These are phyloP conservation scores for Drosophila subobscura DNA, from an alignment of 1,140 invertebrate genomes.

Conservation along the genomic window DNA sequence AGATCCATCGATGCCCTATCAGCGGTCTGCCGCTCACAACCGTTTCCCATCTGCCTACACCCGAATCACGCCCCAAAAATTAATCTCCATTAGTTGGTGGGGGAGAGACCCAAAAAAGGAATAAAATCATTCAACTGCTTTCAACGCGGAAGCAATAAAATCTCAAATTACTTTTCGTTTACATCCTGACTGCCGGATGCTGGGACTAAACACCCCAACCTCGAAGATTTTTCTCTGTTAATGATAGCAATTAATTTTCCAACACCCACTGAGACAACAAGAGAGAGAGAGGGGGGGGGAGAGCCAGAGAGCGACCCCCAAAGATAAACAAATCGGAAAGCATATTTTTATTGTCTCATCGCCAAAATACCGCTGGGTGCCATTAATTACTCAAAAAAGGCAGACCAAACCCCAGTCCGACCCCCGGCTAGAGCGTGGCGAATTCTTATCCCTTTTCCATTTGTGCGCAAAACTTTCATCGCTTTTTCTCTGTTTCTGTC, in stretches of 20 bases:
- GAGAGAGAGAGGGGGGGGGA: background rate
- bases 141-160: slow-evolving; percentile 81
- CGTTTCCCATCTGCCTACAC: slow-evolving; percentile 42
- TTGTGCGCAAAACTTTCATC: slow-evolving; percentile 44
- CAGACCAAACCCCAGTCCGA: background rate
- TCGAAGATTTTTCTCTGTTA: slow-evolving; percentile 48
- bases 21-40: slow-evolving; percentile 3
- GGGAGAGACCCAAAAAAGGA: slow-evolving; percentile 18
- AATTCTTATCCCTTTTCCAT: slow-evolving; percentile 78
- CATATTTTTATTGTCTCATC: slow-evolving; percentile 75
- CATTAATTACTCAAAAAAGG: slow-evolving; percentile 75
- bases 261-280: slow-evolving; percentile 39
- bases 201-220: background rate
- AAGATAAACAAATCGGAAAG: slow-evolving; percentile 73
- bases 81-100: slow-evolving; percentile 73
- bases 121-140: slow-evolving; percentile 53
- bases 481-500: background rate
- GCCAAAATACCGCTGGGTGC: slow-evolving; percentile 73
- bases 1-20: too few species aligned
- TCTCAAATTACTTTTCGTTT: slow-evolving; percentile 79
- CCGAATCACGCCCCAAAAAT: slow-evolving; percentile 64
- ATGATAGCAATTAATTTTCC: slow-evolving; percentile 78
- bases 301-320: slow-evolving; percentile 18
- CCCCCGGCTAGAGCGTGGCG: slow-evolving; percentile 29
- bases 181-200: slow-evolving; percentile 61